These are phyloP conservation scores for Mormyrus lacerda DNA, from an alignment of 2,113 vertebrate species.

Conservation along the genomic window DNA sequence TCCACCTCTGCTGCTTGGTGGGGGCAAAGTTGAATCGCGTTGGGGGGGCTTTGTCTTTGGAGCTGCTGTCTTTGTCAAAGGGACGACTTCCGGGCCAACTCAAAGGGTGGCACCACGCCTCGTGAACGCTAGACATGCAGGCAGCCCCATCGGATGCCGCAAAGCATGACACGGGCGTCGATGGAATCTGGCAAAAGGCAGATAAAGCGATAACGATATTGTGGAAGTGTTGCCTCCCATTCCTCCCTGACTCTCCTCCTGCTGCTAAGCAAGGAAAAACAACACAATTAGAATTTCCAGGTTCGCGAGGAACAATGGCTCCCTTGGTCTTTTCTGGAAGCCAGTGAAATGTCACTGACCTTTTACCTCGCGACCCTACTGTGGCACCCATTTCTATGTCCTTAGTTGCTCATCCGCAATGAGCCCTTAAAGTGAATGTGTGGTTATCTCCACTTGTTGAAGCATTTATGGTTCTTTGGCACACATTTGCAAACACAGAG, in stretches of 20 bases:
- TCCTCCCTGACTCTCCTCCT: background rate
- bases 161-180: background rate
- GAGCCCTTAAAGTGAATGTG: background rate
- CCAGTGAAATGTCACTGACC: background rate
- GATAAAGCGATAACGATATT: background rate
- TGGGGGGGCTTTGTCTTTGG: background rate
- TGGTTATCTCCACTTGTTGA: background rate
- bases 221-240: background rate
- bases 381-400: background rate
- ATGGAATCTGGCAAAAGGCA: background rate
- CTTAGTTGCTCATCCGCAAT: background rate
- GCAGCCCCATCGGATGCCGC: background rate
- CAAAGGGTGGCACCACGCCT: background rate
- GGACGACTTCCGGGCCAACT: background rate
- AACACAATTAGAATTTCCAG: slow-evolving; percentile 4
- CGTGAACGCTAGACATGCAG: background rate
- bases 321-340: background rate
- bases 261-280: background rate
- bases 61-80: background rate
- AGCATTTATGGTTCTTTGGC: background rate
- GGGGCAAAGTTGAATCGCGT: background rate
- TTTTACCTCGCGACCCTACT: background rate
- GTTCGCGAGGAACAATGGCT: background rate
- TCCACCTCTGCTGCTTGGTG: background rate
- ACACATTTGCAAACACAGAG: background rate